Evolutionary conservation across 2,797 vertebrate genomes (phyloP).

Genomic region (Mastacembelus armatus): DNA sequence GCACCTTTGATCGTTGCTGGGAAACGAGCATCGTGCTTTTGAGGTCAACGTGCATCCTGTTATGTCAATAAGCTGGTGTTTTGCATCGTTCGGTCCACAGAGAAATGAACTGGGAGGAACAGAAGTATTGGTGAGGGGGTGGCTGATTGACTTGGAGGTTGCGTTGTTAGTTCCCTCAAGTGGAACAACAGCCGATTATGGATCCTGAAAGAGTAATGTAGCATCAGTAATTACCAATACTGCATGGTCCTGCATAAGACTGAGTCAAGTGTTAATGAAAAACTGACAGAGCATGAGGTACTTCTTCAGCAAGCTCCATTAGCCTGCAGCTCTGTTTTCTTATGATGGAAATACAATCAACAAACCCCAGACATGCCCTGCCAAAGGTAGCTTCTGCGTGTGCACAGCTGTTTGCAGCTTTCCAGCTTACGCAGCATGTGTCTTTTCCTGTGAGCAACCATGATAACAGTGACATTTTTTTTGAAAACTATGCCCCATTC

Average conservation of each 20-base stretch:
- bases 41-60: slow-evolving; percentile 42
- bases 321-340: slow-evolving; percentile 64
- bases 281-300: slow-evolving; percentile 66
- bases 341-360: slow-evolving; percentile 68
- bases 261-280: slow-evolving; percentile 72
- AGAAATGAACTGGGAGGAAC: slow-evolving; percentile 47
- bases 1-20: slow-evolving; percentile 79
- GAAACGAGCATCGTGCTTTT: slow-evolving; percentile 73
- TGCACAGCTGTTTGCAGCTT: slow-evolving; percentile 40
- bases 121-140: slow-evolving; percentile 15
- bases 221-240: slow-evolving; percentile 67
- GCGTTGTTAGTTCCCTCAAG: slow-evolving; percentile 51
- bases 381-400: slow-evolving; percentile 42
- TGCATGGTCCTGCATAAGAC: slow-evolving; percentile 54
- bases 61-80: slow-evolving; percentile 67
- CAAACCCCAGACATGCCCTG: slow-evolving; percentile 46
- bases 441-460: slow-evolving; percentile 10
- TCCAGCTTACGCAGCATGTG: slow-evolving; percentile 4
- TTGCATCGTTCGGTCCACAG: slow-evolving; percentile 62
- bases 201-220: slow-evolving; percentile 73
- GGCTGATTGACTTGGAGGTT: slow-evolving; percentile 31
- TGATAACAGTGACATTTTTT: slow-evolving; percentile 13
- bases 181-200: slow-evolving; percentile 63
- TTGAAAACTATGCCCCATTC: slow-evolving; percentile 6
- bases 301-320: slow-evolving; percentile 65